Evolutionary conservation across 2,113 vertebrate genomes (phyloP).

Genomic region (Scopus umbretta): DNA sequence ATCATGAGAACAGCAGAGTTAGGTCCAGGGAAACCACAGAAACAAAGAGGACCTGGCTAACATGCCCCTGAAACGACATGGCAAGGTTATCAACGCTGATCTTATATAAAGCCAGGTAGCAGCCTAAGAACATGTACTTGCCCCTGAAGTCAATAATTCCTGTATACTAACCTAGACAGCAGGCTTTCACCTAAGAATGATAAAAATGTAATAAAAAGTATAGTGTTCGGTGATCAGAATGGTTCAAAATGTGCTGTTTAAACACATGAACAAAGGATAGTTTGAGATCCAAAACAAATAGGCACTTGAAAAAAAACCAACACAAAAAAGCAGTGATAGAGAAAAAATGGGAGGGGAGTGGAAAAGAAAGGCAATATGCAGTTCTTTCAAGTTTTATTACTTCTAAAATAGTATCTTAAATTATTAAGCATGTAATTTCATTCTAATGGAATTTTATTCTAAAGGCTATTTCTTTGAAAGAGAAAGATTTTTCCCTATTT

Average conservation of each 20-base stretch:
- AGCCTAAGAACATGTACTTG: neutral
- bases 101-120: neutral
- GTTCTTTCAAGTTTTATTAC: neutral
- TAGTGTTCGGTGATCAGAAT: neutral
- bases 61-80: neutral
- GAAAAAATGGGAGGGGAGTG: neutral
- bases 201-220: neutral
- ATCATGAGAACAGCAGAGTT: neutral
- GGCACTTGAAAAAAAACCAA: neutral
- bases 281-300: neutral
- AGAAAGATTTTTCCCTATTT: neutral
- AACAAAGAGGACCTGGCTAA: neutral
- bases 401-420: neutral
- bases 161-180: neutral
- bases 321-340: neutral
- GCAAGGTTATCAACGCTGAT: neutral
- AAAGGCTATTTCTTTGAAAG: neutral
- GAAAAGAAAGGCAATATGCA: neutral
- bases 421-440: neutral
- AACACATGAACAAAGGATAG: neutral
- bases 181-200: neutral
- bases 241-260: neutral
- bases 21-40: neutral
- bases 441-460: neutral
- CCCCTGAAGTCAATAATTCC: neutral